phyloP scores from a whole-genome alignment of 2,797 vertebrate genomes.

The Babyrousa celebensis region DNA sequence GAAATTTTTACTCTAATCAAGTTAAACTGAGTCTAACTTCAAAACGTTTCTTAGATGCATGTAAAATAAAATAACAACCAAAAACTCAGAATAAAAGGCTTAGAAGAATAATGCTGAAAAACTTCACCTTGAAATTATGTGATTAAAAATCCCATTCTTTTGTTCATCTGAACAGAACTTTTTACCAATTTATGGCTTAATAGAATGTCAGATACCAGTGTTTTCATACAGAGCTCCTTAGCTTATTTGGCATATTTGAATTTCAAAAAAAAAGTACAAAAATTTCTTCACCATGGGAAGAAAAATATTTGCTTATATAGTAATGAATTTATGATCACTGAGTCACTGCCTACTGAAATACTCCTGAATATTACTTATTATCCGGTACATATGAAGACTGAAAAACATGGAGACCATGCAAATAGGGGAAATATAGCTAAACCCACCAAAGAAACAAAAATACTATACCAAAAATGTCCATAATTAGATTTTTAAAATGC shows the following conservation, averaged over 20 bases:
- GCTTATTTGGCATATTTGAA: constrained; percentile 6
- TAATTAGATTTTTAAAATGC: not conserved
- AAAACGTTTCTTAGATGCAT: not conserved
- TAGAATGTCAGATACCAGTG: not conserved
- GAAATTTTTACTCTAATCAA: not conserved
- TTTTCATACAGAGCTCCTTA: not conserved
- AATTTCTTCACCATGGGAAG: not conserved
- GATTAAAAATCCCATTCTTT: not conserved
- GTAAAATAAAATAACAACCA: not conserved
- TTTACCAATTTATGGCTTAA: not conserved
- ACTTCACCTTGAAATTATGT: not conserved
- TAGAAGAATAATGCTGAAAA: constrained; percentile 10
- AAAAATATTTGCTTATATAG: constrained; percentile 15
- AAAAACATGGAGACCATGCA: not conserved
- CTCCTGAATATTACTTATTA: constrained; percentile 13
- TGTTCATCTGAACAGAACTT: constrained; percentile 23
- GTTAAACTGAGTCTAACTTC: not conserved
- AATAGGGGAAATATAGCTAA: not conserved
- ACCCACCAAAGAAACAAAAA: not conserved
- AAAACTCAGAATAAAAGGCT: not conserved
- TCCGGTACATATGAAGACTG: not conserved
- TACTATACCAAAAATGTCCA: not conserved
- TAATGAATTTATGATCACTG: not conserved
- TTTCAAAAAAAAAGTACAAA: constrained; percentile 32
- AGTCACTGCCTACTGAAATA: not conserved